Base-by-base conservation (phyloP, 2,113 vertebrate genomes). In the Bucco capensis region DNA sequence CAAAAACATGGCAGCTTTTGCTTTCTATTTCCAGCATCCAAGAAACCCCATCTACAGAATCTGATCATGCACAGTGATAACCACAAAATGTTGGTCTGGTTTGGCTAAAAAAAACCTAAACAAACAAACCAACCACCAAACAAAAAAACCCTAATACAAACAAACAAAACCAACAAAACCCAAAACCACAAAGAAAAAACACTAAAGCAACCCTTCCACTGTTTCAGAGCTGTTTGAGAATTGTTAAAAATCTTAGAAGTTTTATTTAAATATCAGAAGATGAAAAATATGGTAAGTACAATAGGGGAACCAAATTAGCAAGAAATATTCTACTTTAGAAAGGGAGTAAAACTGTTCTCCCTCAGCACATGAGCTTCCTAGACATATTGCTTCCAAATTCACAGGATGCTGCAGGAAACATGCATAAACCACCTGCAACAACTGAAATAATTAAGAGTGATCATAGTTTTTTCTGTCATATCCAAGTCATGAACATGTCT, bases 301-400 rank as follows among this genome's bases (percentile, higher is more conserved):
- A 69, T 1, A 23, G 5, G 2, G 7, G 13, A 88, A 73, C 5
- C 0, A 0, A 64, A 67, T 11, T 15, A 53, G 5, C 13, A 85
- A 56, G 33, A 56, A 30, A 24, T 22, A 35, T 14, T 0, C 47
- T 64, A 33, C 6, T 65, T 56, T 13, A 54, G 12, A 49, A 23
- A 30, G 14, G 4, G 9, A 54, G 7, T 31, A 61, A 24, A 69
- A 49, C 7, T 37, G 8, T 46, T 50, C 31, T 87, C 18, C 16
- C 22, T 28, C 23, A 56, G 35, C 28, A 73, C 30, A 24, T 12
- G 16, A 51, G 44, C 61, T 49, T 64, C 62, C 33, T 12, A 50
- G 14, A 47, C 8, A 35, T 2, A 42, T 0, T 42, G 44, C 7
- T 71, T 80, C 24, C 33, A 83, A 57, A 88, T 42, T 24, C 31